Evolutionary conservation across 2,113 vertebrate species (phyloP), one percentile per base, ranked within the genome.

Genomic region (Acanthochromis polyacanthus): DNA sequence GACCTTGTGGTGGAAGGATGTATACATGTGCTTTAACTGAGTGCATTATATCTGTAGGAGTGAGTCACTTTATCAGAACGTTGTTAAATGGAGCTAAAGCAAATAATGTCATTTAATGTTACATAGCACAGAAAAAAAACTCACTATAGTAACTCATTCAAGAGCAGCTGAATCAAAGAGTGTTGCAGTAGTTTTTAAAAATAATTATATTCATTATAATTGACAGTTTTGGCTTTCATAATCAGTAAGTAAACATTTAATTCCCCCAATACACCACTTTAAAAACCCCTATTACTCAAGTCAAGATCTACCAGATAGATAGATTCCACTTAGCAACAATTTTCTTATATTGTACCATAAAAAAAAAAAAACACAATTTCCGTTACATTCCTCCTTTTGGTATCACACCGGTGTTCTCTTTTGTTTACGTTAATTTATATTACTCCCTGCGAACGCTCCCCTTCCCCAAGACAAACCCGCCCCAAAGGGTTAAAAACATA

Each of bases 1-100:
- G 87, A 93, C 87, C 85, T 91, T 88, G 82, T 69, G 71, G 48
- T 64, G 28, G 55, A 76, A 23, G 46, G n/a, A 22, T 63, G 57
- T 19, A n/a, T 58, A 8, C 3, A 17, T 66, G 3, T 57, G 71
- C 48, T 82, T 68, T 45, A 51, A 58, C 36, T n/a, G 63, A 87
- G 63, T 62, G 36, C 40, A 68, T 63, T 56, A 48, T 62, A 76
- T 83, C 69, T 75, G 36, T 10, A 45, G 45, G 52, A 81, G 81
- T 30, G 25, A 60, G 30, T 82, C 65, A 46, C 60, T 78, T 61
- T 22, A 32, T 67, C 22, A n/a, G 48, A 48, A 77, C 53, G 55
- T 4, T 25, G 22, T 36, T 3, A 60, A 50, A 17, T 1, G n/a
- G 3, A n/a, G 1, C 19, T 43, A 40, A 40, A 40, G 12, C 38